Evolutionary conservation across 2,113 vertebrate genomes (phyloP).

Genomic region (Malurus alboscapulatus): DNA sequence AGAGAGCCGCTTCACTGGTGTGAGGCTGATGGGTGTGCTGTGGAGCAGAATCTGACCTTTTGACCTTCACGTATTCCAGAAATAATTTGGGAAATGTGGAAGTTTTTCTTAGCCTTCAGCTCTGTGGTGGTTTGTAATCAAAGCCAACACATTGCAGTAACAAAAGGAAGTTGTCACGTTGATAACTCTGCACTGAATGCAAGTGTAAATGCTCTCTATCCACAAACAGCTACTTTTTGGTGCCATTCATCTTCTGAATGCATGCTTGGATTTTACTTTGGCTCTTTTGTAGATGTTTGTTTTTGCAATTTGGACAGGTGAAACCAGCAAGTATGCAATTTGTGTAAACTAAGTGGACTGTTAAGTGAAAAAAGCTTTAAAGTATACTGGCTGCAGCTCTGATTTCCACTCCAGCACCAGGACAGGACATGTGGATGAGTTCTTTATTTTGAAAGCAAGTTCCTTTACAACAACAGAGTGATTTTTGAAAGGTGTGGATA

Average conservation of each 20-base stretch:
- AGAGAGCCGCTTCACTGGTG: background rate
- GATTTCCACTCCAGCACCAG: slow-evolving; percentile 10
- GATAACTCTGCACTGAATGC: slow-evolving; percentile 33
- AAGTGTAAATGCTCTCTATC: slow-evolving; percentile 44
- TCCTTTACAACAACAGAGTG: slow-evolving; percentile 11
- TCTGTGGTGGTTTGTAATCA: slow-evolving; percentile 32
- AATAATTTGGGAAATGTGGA: slow-evolving; percentile 62
- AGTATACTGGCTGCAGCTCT: slow-evolving; percentile 6
- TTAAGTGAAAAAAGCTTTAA: slow-evolving; percentile 34
- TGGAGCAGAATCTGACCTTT: background rate
- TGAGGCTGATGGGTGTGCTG: background rate
- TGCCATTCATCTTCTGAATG: slow-evolving; percentile 48
- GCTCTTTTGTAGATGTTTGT: slow-evolving; percentile 55
- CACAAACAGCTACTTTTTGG: slow-evolving; percentile 35
- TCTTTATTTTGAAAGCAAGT: slow-evolving; percentile 49
- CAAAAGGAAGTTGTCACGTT: slow-evolving; percentile 68
- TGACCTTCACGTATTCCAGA: slow-evolving; percentile 28
- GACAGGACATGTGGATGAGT: background rate
- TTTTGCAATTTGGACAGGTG: slow-evolving; percentile 67
- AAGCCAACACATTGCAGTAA: slow-evolving; percentile 43
- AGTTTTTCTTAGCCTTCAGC: slow-evolving; percentile 56
- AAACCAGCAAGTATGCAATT: slow-evolving; percentile 42
- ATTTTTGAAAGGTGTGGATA: slow-evolving; percentile 39
- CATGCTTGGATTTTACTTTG: slow-evolving; percentile 1
- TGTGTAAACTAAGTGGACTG: slow-evolving; percentile 35